Conservation (phyloP, 2,888 invertebrate species). For the Drosophila infuscata region DNA sequence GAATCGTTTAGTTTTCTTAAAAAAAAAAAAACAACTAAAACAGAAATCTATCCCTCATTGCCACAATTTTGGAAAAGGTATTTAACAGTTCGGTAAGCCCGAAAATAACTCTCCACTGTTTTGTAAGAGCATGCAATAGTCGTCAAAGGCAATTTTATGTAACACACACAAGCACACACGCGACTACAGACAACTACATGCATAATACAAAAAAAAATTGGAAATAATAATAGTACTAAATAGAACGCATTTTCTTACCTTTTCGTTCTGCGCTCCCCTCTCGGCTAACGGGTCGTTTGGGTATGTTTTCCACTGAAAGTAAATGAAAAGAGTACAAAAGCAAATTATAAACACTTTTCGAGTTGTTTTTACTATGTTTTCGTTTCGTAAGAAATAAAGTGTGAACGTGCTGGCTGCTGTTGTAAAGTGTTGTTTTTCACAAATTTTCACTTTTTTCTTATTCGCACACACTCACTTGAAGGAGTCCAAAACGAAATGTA, state of each 20-base stretch:
- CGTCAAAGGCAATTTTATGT: conserved; percentile 42
- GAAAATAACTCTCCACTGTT: neutral
- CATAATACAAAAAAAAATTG: conserved; percentile 2
- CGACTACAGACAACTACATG: neutral
- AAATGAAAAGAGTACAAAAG: conserved; percentile 52
- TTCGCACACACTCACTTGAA: conserved; percentile 50
- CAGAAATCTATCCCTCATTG: neutral
- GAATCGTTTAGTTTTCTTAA: no score
- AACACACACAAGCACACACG: conserved; percentile 18
- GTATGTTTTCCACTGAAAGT: conserved; percentile 83
- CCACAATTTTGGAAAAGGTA: neutral
- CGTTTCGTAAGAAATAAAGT: conserved; percentile 49
- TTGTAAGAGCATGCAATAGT: conserved; percentile 34
- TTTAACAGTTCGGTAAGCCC: neutral
- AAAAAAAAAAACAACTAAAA: neutral
- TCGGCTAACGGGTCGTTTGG: conserved; percentile 83
- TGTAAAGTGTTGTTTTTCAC: conserved; percentile 23
- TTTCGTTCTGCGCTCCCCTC: conserved; percentile 85
- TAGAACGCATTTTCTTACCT: conserved; percentile 71
- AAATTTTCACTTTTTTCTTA: conserved; percentile 13
- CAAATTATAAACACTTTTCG: conserved; percentile 39
- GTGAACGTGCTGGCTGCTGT: conserved; percentile 26
- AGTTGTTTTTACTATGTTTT: conserved; percentile 38
- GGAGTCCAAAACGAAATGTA: conserved; percentile 38
- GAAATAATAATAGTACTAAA: conserved; percentile 39